A percentile compares a stretch with the other conserved stretches of the same genome.
Conservation (phyloP, 2,797 vertebrate species). For the Spinus pinus region DNA sequence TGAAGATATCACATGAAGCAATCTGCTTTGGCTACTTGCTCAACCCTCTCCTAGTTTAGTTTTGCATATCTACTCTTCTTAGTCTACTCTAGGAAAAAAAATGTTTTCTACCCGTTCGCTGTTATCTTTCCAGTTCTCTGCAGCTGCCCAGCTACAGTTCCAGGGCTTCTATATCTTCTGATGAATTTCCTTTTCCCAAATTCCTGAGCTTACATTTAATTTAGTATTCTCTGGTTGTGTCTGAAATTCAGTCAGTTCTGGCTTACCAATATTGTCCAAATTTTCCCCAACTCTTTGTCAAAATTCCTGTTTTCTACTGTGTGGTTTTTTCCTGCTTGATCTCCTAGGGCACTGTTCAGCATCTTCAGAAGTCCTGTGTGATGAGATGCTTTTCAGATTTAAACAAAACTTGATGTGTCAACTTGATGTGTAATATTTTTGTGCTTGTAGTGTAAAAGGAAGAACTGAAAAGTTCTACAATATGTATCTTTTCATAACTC, state of each 20-base stretch:
- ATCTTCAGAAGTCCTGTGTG: not conserved
- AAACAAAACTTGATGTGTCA: not conserved
- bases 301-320: not conserved
- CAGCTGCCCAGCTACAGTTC: not conserved
- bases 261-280: not conserved
- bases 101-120: not conserved
- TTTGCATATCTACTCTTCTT: not conserved
- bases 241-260: not conserved
- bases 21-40: not conserved
- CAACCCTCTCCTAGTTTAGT: not conserved
- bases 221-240: not conserved
- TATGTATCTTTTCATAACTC: not conserved
- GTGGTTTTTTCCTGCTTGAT: not conserved
- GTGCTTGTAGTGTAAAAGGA: not conserved
- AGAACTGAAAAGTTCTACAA: not conserved
- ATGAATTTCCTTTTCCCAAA: not conserved
- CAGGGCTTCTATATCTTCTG: not conserved
- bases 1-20: not conserved
- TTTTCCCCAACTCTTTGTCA: not conserved
- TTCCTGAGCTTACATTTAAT: not conserved
- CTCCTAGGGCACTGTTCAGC: not conserved
- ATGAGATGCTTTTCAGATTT: not conserved
- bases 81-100: not conserved
- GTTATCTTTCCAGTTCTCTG: not conserved
- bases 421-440: not conserved